phyloP scores from a whole-genome alignment of 2,888 invertebrate species.

The Buathra laborator region DNA sequence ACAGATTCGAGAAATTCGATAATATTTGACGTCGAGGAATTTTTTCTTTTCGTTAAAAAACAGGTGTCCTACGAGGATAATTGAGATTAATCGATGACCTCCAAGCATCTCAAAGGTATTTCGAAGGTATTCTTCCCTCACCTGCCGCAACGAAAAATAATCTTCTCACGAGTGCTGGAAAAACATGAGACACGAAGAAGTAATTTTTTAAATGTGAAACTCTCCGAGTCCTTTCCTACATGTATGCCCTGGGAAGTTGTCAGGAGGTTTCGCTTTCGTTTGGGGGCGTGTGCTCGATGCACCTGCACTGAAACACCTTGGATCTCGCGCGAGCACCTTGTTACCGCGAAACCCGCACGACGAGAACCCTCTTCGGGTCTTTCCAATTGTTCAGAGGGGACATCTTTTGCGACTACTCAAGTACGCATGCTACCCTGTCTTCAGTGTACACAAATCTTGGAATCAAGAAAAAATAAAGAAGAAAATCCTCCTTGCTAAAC shows the following conservation, averaged over 20 bases:
- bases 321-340: background rate
- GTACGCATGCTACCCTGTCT: conserved; percentile 46
- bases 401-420: conserved; percentile 17
- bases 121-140: conserved; percentile 61
- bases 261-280: conserved; percentile 30
- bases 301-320: conserved; percentile 47
- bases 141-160: conserved; percentile 50
- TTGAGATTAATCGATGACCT: conserved; percentile 21
- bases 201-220: conserved; percentile 64
- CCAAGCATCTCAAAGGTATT: conserved; percentile 49
- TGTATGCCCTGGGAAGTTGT: conserved; percentile 38
- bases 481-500: no score
- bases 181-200: conserved; percentile 70
- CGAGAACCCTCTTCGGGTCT: background rate
- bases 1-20: conserved; percentile 18
- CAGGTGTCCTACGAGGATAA: conserved; percentile 30
- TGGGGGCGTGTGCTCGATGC: conserved; percentile 53
- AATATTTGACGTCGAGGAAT: conserved; percentile 25
- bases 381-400: conserved; percentile 33
- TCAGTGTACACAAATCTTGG: conserved; percentile 45
- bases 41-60: conserved; percentile 17
- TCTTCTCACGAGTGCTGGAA: conserved; percentile 76
- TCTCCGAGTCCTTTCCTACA: background rate
- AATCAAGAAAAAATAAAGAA: background rate
- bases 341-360: conserved; percentile 8